Evolutionary conservation across 1,140 invertebrate genomes (phyloP), one percentile per base, ranked within the genome.

Genomic region (Oryctes rhinoceros): DNA sequence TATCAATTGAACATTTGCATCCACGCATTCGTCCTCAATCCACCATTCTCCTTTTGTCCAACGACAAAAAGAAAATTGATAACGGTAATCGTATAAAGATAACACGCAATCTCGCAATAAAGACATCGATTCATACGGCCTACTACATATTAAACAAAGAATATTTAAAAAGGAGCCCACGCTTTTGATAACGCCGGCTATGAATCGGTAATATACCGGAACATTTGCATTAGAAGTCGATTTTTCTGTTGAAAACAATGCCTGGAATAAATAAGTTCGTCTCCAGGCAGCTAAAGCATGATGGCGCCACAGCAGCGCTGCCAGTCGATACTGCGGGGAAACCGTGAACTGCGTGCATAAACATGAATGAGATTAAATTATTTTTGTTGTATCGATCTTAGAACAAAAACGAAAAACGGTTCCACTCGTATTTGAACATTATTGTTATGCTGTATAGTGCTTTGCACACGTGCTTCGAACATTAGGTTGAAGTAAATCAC

Each of bases 261-360:
- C 65, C 65, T 30, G 65, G 35, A 71, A 37, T 71, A 71, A 62
- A 71, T 71, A 71, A 20, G 35, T 18, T 1, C 53, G 53, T 59
- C 15, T 59, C 15, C 24, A 24, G 65, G 24, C 20, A 24, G 7
- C 18, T 9, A 24, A 35, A 35, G 65, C 13, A 71, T 71, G 37
- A 71, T 71, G 35, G 35, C 18, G 24, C 24, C 18, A 35, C 20
- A 71, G 65, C 65, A 71, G 35, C 65, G 65, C 65, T 4, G 65
- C 20, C 65, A 71, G 65, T 71, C 65, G 65, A 71, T 71, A 71
- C 20, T 30, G 24, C 35, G 65, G 65, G 37, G 65, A 71, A 71
- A 71, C 65, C 65, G 65, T 71, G 65, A 71, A 71, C 65, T 71
- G 35, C 20, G 20, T 71, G 65, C 65, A 71, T 71, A 71, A 71